Evolutionary conservation across 2,888 invertebrate species (phyloP).

Genomic region (Amiota mariae): DNA sequence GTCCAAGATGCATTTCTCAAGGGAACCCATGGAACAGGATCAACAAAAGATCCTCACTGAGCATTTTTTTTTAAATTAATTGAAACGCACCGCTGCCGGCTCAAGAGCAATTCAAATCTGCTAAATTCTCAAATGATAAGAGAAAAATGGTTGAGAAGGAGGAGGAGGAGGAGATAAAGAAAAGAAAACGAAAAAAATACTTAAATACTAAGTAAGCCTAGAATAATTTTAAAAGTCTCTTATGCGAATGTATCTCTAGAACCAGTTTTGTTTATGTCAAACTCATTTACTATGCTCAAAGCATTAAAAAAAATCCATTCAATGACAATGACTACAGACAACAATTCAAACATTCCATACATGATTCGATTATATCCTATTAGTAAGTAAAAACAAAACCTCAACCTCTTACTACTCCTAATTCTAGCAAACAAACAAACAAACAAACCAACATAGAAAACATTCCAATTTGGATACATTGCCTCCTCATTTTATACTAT

Average conservation of each 20-base stretch:
- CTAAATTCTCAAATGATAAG: conserved; percentile 5
- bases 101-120: background rate
- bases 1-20: conserved; percentile 2
- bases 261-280: conserved; percentile 2
- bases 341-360: conserved; percentile 9
- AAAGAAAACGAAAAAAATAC: conserved; percentile 26
- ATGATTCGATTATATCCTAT: conserved; percentile 1
- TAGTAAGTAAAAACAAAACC: background rate
- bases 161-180: background rate
- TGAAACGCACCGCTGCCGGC: background rate
- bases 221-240: conserved; percentile 38
- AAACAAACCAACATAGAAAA: conserved; percentile 11
- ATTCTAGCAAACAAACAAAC: conserved; percentile 26
- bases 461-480: background rate
- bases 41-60: background rate
- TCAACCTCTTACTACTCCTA: background rate
- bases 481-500: background rate
- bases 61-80: background rate
- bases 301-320: background rate
- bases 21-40: background rate
- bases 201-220: conserved; percentile 21
- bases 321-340: background rate
- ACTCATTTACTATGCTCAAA: background rate
- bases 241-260: background rate
- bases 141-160: conserved; percentile 19